These are phyloP conservation scores for Toxonevra muliebris DNA, from an alignment of 2,888 invertebrate species.

Conservation along the genomic window DNA sequence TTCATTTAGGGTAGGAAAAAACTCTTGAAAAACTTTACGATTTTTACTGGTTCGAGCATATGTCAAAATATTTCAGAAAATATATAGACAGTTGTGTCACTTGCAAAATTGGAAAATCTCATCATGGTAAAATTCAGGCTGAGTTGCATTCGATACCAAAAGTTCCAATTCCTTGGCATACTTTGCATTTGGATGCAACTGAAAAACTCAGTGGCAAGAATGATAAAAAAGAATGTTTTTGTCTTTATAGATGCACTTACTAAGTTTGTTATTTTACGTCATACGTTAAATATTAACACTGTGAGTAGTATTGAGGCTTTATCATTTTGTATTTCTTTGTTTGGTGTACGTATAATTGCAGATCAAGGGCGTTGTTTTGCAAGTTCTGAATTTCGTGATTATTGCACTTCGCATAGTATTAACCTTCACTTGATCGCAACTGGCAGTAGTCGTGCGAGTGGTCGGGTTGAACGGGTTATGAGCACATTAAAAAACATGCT, in stretches of 20 bases:
- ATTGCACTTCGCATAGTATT: no score
- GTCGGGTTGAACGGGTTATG: conserved; percentile 24
- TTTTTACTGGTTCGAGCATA: conserved; percentile 19
- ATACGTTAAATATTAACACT: no score
- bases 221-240: conserved; percentile 13
- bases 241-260: not conserved
- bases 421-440: not conserved
- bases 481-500: conserved; percentile 23
- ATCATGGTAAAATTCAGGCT: conserved; percentile 6
- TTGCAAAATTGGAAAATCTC: not conserved
- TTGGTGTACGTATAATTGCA: no score
- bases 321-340: no score
- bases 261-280: no score
- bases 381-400: no score
- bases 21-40: conserved; percentile 27
- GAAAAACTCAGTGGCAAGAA: conserved; percentile 18
- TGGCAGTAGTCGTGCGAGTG: conserved; percentile 24
- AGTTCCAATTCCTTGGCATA: conserved; percentile 9
- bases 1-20: conserved; percentile 33
- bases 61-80: conserved; percentile 11
- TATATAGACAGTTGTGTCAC: conserved; percentile 15
- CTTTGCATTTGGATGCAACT: conserved; percentile 13
- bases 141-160: conserved; percentile 18
- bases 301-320: no score
- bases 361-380: no score